Conservation (phyloP, 1,140 invertebrate species). For the Chrysopa pallens region DNA sequence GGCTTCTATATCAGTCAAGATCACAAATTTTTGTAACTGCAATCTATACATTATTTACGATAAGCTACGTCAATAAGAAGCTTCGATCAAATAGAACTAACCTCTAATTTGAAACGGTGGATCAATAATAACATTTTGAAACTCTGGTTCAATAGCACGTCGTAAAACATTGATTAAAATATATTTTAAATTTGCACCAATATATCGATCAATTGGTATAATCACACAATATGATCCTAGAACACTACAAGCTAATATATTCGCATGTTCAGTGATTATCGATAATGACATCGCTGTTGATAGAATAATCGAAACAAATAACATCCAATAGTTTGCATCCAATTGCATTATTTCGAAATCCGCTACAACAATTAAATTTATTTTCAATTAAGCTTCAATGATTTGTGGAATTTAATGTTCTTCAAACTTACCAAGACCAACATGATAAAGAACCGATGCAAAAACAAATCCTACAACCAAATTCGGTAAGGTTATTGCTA, state of each 20-base stretch:
- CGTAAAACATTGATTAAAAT: constrained; percentile 47
- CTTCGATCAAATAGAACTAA: constrained; percentile 19
- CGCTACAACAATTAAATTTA: constrained; percentile 23
- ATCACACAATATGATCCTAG: constrained; percentile 43
- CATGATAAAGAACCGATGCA: constrained; percentile 31
- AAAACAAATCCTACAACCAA: constrained; percentile 32
- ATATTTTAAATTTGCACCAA: constrained; percentile 45
- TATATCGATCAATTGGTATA: constrained; percentile 40
- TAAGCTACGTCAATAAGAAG: too few relatives aligned
- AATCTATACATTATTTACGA: too few relatives aligned
- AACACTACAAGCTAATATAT: constrained; percentile 39
- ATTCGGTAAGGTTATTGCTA: constrained; percentile 32
- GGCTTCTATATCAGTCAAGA: too few relatives aligned
- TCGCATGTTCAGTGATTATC: constrained; percentile 30
- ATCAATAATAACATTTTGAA: constrained; percentile 35
- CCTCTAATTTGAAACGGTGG: constrained; percentile 41
- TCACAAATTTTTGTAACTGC: too few relatives aligned
- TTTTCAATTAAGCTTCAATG: constrained; percentile 15
- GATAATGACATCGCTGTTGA: constrained; percentile 28
- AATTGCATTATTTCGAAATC: constrained; percentile 29
- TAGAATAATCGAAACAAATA: constrained; percentile 33
- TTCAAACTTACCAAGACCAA: constrained; percentile 29
- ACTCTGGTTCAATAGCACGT: constrained; percentile 33
- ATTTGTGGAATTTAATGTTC: background rate
- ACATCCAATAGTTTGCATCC: constrained; percentile 39